Evolutionary conservation across 2,113 vertebrate genomes (phyloP).

Genomic region (Thunnus thynnus): DNA sequence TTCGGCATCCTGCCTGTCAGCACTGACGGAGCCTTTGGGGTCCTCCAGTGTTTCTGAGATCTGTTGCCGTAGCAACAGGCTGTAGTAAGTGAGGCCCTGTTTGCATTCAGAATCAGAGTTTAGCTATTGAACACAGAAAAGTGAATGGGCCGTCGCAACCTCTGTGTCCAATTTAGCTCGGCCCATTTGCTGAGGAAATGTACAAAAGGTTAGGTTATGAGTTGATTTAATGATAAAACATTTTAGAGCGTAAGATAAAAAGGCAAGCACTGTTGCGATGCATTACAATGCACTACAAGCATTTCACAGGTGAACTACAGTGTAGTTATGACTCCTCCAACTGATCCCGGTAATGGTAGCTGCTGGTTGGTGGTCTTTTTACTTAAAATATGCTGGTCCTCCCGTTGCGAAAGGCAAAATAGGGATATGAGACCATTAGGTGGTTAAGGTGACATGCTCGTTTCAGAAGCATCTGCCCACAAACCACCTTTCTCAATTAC

Average conservation of each 20-base stretch:
- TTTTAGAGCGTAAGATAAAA: constrained; percentile 15
- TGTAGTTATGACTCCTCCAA: constrained; percentile 11
- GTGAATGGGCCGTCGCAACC: constrained; percentile 24
- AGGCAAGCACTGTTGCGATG: neutral
- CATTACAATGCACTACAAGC: neutral
- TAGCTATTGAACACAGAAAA: constrained; percentile 11
- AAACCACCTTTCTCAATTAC: constrained; percentile 23
- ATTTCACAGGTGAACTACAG: constrained; percentile 17
- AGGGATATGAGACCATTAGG: constrained; percentile 44
- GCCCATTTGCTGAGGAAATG: constrained; percentile 21
- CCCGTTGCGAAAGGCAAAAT: constrained; percentile 16
- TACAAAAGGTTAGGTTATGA: constrained; percentile 20
- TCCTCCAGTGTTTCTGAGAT: constrained; percentile 39
- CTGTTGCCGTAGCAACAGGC: constrained; percentile 80
- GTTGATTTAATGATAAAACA: constrained; percentile 13
- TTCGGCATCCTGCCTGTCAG: constrained; percentile 60
- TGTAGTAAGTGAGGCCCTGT: constrained; percentile 36
- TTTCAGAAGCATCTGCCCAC: constrained; percentile 15
- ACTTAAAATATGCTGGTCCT: constrained; percentile 6
- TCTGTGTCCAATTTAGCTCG: constrained; percentile 23
- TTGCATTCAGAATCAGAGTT: constrained; percentile 57
- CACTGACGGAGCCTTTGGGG: constrained; percentile 55
- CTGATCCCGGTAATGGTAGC: constrained; percentile 22
- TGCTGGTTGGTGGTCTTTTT: constrained; percentile 23
- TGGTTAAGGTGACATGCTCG: constrained; percentile 19